Base-by-base conservation (phyloP, 2,888 invertebrate species). In the Carcina quercana region DNA sequence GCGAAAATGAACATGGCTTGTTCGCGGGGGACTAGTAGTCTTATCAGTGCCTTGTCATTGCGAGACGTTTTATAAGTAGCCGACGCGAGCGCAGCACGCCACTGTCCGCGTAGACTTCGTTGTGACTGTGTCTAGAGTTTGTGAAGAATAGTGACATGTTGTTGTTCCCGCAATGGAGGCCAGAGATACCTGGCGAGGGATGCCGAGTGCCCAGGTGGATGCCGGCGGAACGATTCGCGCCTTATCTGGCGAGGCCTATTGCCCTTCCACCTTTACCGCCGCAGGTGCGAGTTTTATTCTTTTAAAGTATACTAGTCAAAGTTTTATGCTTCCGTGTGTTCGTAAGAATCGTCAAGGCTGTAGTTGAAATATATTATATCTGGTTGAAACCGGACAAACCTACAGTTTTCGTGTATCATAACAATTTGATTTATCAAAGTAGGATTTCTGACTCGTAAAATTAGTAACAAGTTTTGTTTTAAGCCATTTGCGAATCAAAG, bases 51-150 rank as follows among this genome's bases (percentile, higher is more conserved):
- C 63, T 53, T 70, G 74, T 73, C 69, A 68, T 54, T 59, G 48
- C 51, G 64, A 75, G 72, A 72, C 68, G 68, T 76, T 72, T 79
- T 82, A 83, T 80, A 83, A 82, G 76, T 71, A 74, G 47, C 59
- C 63, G 61, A 51, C 58, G 46, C 63, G 62, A 46, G 59, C 57
- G 56, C 49, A 45, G 51, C 57, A 55, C 62, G 69, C 63, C 80
- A 82, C 68, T 80, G 62, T 63, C 60, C 61, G 60, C 58, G 53
- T 53, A 57, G 64, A 64, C 51, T 62, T 62, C 68, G 64, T 53
- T 53, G 63, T 74, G 76, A 68, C 70, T 72, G 46, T 48, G 42
- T 17, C 24, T 20, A 11, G 22, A 42, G 38, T 19, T 28, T 8
- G 21, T 30, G 33, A 26, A 34, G 35, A 39, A 37, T 39, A 50